Evolutionary conservation across 1,140 invertebrate genomes (phyloP).

Genomic region (Vanessa atalanta): DNA sequence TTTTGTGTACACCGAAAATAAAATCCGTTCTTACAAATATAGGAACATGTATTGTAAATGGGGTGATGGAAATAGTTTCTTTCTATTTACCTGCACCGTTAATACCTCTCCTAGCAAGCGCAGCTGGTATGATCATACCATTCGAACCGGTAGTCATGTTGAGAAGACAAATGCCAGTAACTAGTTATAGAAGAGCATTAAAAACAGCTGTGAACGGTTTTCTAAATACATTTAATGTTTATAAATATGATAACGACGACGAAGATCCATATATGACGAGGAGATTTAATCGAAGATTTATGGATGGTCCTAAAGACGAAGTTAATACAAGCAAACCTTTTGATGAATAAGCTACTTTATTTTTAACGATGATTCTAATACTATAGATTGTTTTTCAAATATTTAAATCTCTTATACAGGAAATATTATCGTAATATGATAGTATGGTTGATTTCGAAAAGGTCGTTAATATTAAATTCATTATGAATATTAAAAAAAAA

Average conservation of each 20-base stretch:
- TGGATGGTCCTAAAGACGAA: slow-evolving; percentile 39
- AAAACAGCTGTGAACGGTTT: slow-evolving; percentile 62
- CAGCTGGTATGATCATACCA: slow-evolving; percentile 68
- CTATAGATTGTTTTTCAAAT: too few relatives aligned
- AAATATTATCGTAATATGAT: too few relatives aligned
- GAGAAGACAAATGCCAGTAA: slow-evolving; percentile 64
- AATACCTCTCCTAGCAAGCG: slow-evolving; percentile 66
- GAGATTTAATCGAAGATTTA: slow-evolving; percentile 64
- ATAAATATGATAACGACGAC: slow-evolving; percentile 53
- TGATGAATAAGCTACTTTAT: neutral
- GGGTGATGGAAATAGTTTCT: slow-evolving; percentile 66
- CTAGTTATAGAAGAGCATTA: slow-evolving; percentile 67
- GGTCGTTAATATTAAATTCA: too few relatives aligned
- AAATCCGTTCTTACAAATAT: slow-evolving; percentile 58
- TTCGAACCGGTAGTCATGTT: slow-evolving; percentile 69
- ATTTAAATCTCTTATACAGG: too few relatives aligned
- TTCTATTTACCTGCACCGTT: slow-evolving; percentile 67
- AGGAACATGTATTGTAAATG: slow-evolving; percentile 70
- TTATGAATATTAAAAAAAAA: too few relatives aligned
- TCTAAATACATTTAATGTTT: slow-evolving; percentile 64
- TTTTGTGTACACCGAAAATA: slow-evolving; percentile 56
- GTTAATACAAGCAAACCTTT: slow-evolving; percentile 2
- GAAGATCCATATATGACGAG: slow-evolving; percentile 71
- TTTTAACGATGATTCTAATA: too few relatives aligned
- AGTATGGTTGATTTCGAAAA: too few relatives aligned